Evolutionary conservation across 2,113 vertebrate species (phyloP).

Genomic region (Mirza zaza): DNA sequence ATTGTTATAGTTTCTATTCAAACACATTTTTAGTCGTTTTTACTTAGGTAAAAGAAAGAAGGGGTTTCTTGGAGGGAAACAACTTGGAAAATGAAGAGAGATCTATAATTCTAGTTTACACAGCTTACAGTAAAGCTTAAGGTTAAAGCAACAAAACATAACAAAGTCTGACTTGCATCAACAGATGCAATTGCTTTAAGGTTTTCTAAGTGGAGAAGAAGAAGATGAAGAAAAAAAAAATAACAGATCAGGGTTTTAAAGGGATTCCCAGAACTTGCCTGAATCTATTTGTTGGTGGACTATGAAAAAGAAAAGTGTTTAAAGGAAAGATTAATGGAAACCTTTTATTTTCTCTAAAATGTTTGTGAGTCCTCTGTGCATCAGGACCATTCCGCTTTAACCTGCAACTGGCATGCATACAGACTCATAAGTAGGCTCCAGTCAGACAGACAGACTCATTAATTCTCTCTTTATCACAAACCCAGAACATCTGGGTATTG

Average conservation of each 20-base stretch:
- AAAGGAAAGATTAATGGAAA: constrained; percentile 52
- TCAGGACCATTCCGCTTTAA: neutral
- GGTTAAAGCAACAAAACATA: constrained; percentile 75
- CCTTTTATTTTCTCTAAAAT: constrained; percentile 43
- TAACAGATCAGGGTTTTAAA: constrained; percentile 38
- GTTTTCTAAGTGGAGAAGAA: constrained; percentile 49
- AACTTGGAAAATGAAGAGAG: constrained; percentile 70
- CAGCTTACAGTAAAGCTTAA: constrained; percentile 67
- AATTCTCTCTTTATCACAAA: constrained; percentile 68
- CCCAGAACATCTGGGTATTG: constrained; percentile 67
- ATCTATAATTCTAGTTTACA: constrained; percentile 69
- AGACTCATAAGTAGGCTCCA: constrained; percentile 18
- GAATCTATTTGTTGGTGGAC: constrained; percentile 28
- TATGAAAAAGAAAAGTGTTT: constrained; percentile 2
- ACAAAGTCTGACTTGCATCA: constrained; percentile 52
- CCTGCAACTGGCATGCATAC: neutral
- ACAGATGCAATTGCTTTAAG: constrained; percentile 48
- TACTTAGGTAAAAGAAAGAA: constrained; percentile 50
- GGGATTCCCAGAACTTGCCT: constrained; percentile 22
- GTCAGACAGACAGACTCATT: constrained; percentile 56
- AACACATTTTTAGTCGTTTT: constrained; percentile 71
- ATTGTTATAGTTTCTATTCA: constrained; percentile 62
- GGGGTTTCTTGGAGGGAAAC: constrained; percentile 67
- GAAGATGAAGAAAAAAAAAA: constrained; percentile 18
- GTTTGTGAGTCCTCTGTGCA: neutral